phyloP scores from a whole-genome alignment of 2,888 invertebrate species.

The Agonopterix arenella region DNA sequence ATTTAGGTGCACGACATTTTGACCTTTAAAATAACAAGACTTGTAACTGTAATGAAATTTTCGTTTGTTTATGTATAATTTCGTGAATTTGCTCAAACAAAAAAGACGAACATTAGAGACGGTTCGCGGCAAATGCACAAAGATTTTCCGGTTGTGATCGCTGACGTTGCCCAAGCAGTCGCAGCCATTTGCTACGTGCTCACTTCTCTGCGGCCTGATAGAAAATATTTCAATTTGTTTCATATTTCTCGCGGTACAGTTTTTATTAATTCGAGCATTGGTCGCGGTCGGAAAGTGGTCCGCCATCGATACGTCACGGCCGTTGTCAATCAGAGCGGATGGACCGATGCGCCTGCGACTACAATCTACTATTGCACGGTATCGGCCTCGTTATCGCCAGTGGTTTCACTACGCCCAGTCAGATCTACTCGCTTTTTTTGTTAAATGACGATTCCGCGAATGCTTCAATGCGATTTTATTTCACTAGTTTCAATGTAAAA shows the following conservation, averaged over 20 bases:
- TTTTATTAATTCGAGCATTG: slow-evolving; percentile 37
- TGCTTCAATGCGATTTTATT: too few species aligned
- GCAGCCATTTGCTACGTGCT: too few species aligned
- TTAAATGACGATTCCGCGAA: too few species aligned
- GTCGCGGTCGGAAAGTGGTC: slow-evolving; percentile 46
- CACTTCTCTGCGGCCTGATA: slow-evolving; percentile 10
- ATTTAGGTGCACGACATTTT: too few species aligned
- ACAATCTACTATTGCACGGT: slow-evolving; percentile 38
- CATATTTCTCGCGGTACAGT: slow-evolving; percentile 28
- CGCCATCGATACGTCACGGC: slow-evolving; percentile 57
- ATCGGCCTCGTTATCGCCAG: slow-evolving; percentile 44
- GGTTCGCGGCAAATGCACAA: slow-evolving; percentile 40
- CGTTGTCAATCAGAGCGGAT: slow-evolving; percentile 64
- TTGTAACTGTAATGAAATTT: too few species aligned
- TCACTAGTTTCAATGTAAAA: too few species aligned
- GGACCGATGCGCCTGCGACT: slow-evolving; percentile 36
- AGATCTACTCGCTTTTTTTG: background rate
- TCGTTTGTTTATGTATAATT: too few species aligned
- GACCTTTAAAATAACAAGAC: too few species aligned
- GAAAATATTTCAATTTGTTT: slow-evolving; percentile 30
- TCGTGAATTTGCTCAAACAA: too few species aligned
- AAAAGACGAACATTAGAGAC: slow-evolving; percentile 43
- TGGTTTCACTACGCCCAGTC: slow-evolving; percentile 4
- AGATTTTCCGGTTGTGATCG: slow-evolving; percentile 69
- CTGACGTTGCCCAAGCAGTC: slow-evolving; percentile 7